Percentiles rank a stretch among this genome's conserved stretches.
These are phyloP conservation scores for Balaeniceps rex DNA, from an alignment of 2,113 vertebrate genomes.

Conservation along the genomic window DNA sequence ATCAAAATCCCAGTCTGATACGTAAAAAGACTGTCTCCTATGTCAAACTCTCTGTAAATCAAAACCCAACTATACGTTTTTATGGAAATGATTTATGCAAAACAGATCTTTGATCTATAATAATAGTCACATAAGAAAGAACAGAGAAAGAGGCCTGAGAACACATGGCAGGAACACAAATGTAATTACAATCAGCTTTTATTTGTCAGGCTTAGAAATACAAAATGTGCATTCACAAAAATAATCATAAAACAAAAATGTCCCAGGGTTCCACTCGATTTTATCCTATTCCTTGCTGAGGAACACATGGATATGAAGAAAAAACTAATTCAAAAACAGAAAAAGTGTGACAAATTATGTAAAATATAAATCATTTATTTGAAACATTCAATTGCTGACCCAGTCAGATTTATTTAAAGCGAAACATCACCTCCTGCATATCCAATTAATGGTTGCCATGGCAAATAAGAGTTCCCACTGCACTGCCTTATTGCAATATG, in stretches of 20 bases:
- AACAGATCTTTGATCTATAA: background rate
- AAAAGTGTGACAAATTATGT: background rate
- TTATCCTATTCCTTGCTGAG: background rate
- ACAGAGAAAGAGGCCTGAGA: background rate
- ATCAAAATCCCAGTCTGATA: background rate
- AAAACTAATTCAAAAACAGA: background rate
- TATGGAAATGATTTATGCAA: background rate
- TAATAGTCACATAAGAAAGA: background rate
- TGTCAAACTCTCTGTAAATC: background rate
- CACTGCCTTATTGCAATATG: slow-evolving; percentile 9
- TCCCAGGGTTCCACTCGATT: background rate
- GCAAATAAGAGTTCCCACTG: slow-evolving; percentile 2
- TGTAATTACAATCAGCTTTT: slow-evolving; percentile 39
- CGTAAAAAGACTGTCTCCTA: background rate
- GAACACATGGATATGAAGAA: background rate
- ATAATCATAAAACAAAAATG: background rate
- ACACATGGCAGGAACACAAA: background rate
- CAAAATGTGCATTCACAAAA: background rate
- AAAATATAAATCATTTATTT: slow-evolving; percentile 1
- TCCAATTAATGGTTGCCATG: slow-evolving; percentile 59
- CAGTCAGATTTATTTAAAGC: slow-evolving; percentile 38
- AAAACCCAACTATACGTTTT: background rate
- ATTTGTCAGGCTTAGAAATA: slow-evolving; percentile 8
- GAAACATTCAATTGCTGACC: slow-evolving; percentile 25
- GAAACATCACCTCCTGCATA: slow-evolving; percentile 27